Evolutionary conservation across 1,140 invertebrate genomes (phyloP), one percentile per base, ranked within the genome.

Genomic region (Heliconius melpomene): DNA sequence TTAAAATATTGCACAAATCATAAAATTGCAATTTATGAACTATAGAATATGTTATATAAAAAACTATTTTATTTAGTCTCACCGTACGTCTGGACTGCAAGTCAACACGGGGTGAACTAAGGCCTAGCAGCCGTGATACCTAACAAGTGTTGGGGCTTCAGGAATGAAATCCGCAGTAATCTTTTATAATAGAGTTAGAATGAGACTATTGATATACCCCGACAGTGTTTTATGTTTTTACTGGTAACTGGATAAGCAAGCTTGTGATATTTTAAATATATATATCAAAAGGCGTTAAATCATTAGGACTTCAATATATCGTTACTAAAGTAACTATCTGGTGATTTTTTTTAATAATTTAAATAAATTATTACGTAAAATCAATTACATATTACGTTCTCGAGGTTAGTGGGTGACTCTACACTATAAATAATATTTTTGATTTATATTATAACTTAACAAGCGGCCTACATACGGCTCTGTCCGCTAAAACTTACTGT

Each of bases 61-160:
- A 26, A 26, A 66, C 29, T 29, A 66, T 13, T 13, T 57, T 23
- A 66, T 29, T 66, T 16, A 29, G 60, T 13, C 79, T 79, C 70
- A 80, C 82, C 78, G 60, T 66, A 66, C 60, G 81, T 84, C 76
- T 79, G 77, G 54, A 75, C 23, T 60, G 40, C 75, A 38, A 78
- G 54, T 52, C 75, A 73, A 52, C 79, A 52, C 75, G 29, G 66
- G 46, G 73, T 73, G 72, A 72, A 81, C 81, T 84, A 78, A 82
- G 79, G 52, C 66, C 75, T 78, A 54, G 38, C 72, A 46, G 29
- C 36, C 23, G 57, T 23, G 91, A 92, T 79, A 46, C 84, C 91
- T 77, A 84, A 84, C 87, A 89, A 92, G 87, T 90, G 88, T 84
- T 60, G 72, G 83, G 92, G 92, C 91, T 94, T 93, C 90, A 74